phyloP scores from a whole-genome alignment of 1,140 invertebrate genomes.

The Drosophila persimilis region DNA sequence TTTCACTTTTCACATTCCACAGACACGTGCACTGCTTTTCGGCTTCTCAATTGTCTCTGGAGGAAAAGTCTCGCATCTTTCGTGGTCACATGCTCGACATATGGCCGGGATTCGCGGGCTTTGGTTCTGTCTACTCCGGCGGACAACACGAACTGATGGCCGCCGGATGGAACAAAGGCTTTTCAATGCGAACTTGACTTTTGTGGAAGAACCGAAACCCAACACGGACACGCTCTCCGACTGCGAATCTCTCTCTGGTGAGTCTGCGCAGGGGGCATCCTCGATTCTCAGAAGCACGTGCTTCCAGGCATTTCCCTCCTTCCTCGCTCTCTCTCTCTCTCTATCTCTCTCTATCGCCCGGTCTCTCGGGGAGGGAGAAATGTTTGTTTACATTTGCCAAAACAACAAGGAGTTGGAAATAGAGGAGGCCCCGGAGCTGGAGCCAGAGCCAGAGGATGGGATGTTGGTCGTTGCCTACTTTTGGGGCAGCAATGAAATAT shows the following conservation, averaged over 20 bases:
- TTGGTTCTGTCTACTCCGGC: conserved; percentile 25
- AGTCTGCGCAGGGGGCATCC: conserved; percentile 54
- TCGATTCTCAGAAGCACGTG: conserved; percentile 51
- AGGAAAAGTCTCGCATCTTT: conserved; percentile 18
- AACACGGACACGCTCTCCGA: conserved; percentile 32
- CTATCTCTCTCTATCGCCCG: not conserved
- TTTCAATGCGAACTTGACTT: conserved; percentile 48
- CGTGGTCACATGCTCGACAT: not conserved
- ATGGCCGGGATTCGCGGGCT: conserved; percentile 9
- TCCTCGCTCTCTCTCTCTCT: not conserved
- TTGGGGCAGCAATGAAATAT: conserved; percentile 58
- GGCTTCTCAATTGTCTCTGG: too few species aligned
- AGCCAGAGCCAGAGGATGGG: conserved; percentile 2
- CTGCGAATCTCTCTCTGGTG: conserved; percentile 33
- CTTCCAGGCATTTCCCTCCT: conserved; percentile 47
- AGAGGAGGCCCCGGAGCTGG: not conserved
- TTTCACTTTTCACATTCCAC: too few species aligned
- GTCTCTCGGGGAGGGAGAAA: conserved; percentile 27
- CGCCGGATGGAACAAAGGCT: conserved; percentile 30
- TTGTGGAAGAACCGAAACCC: conserved; percentile 40
- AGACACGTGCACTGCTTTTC: too few species aligned
- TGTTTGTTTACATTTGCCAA: conserved; percentile 76
- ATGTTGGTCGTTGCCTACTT: conserved; percentile 72
- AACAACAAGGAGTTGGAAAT: conserved; percentile 15
- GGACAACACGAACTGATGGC: conserved; percentile 63